Conservation (phyloP, 2,888 invertebrate genomes). For the Morpho deidamia region DNA sequence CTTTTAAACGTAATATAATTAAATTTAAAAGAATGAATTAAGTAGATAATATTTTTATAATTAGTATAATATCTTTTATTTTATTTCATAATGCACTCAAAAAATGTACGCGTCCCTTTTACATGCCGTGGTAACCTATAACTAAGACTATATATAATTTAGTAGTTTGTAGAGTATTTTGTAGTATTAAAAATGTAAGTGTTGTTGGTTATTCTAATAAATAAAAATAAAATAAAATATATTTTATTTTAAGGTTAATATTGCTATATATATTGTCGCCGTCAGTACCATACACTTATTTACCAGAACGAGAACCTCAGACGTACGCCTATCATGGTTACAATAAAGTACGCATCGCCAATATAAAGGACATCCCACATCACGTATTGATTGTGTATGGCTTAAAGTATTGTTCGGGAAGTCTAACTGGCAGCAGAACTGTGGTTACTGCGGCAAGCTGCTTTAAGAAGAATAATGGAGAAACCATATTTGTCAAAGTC, state of each 20-base stretch:
- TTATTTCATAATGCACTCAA: too few species aligned
- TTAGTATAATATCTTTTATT: too few species aligned
- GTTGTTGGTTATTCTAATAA: too few species aligned
- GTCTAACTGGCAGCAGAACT: conserved; percentile 45
- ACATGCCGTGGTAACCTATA: too few species aligned
- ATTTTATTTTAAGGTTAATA: conserved; percentile 2
- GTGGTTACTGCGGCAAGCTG: conserved; percentile 57
- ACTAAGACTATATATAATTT: too few species aligned
- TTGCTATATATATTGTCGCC: conserved; percentile 8
- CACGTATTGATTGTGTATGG: conserved; percentile 51
- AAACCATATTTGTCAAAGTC: conserved; percentile 43
- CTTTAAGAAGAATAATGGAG: conserved; percentile 29
- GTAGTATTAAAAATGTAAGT: too few species aligned
- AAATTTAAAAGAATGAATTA: too few species aligned
- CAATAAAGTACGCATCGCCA: conserved; percentile 13
- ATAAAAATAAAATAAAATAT: too few species aligned
- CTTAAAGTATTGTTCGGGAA: conserved; percentile 53
- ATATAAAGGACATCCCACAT: conserved; percentile 37
- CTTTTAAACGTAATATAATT: too few species aligned
- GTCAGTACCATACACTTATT: conserved; percentile 15
- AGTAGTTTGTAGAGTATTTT: too few species aligned
- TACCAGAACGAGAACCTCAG: conserved; percentile 17
- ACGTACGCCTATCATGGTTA: conserved; percentile 3
- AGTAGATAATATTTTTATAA: too few species aligned
- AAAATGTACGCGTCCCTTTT: too few species aligned